Conservation (phyloP, 2,888 invertebrate species). For the Ochropleura plecta region DNA sequence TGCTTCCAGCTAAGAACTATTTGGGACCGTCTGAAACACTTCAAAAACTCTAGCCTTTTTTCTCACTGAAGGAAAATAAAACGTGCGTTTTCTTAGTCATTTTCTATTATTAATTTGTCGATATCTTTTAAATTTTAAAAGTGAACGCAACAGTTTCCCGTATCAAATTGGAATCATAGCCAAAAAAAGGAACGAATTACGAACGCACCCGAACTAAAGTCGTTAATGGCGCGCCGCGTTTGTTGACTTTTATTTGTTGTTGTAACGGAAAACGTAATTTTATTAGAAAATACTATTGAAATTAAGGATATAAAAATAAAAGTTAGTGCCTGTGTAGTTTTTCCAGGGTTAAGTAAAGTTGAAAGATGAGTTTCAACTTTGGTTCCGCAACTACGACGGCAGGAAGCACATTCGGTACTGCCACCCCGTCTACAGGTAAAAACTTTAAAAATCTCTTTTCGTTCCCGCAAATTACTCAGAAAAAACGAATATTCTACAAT, state of each 20-base stretch:
- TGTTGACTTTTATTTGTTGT: constrained; percentile 65
- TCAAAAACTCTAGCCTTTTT: not conserved
- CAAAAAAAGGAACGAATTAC: not conserved
- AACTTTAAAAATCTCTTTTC: constrained; percentile 1
- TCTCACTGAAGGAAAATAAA: not conserved
- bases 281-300: constrained; percentile 25
- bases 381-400: constrained; percentile 79
- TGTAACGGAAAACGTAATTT: constrained; percentile 53
- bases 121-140: not conserved
- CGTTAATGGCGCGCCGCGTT: constrained; percentile 58
- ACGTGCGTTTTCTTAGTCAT: not conserved
- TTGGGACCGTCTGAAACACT: not conserved
- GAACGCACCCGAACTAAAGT: constrained; percentile 37
- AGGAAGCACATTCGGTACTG: constrained; percentile 80
- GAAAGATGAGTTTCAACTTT: constrained; percentile 81
- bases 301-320: constrained; percentile 7
- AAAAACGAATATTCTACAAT: not conserved
- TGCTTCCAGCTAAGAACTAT: not conserved
- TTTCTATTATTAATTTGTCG: not conserved
- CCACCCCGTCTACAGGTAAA: constrained; percentile 81
- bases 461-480: not conserved
- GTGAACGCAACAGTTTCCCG: constrained; percentile 26
- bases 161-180: not conserved
- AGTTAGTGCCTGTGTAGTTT: constrained; percentile 25
- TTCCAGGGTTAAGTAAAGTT: constrained; percentile 15